phyloP scores from a whole-genome alignment of 37 sponge, comb jelly and placozoan species.

The Spongilla lacustris region DNA sequence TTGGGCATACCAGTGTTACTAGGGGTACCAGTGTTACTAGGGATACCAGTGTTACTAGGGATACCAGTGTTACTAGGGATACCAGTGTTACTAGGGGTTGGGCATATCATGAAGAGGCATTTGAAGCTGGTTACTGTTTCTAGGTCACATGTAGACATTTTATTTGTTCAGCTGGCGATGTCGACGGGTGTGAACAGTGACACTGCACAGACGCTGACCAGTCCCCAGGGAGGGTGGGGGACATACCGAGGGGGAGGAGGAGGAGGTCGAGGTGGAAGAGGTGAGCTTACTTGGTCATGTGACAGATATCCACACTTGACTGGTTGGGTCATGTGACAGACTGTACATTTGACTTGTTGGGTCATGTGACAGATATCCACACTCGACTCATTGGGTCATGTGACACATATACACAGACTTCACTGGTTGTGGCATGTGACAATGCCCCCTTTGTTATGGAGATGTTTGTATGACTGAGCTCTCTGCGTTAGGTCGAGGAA shows the following conservation, averaged over 20 bases:
- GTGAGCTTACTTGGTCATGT: too few species aligned
- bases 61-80: too few species aligned
- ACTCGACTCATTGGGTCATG: too few species aligned
- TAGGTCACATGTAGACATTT: background rate
- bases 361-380: too few species aligned
- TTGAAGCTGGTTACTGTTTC: background rate
- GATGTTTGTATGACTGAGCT: background rate
- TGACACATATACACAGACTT: too few species aligned
- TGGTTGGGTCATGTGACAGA: too few species aligned
- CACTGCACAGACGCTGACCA: conserved; percentile 30
- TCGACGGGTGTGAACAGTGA: conserved; percentile 65
- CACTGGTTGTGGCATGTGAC: too few species aligned
- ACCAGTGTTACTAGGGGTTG: background rate
- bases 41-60: too few species aligned
- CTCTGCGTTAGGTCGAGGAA: conserved; percentile 16
- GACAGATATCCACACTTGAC: too few species aligned
- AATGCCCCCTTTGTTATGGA: background rate
- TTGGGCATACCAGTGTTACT: too few species aligned
- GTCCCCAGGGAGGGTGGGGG: conserved; percentile 10
- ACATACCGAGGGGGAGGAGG: conserved; percentile 48
- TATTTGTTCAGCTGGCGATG: conserved; percentile 53
- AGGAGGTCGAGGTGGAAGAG: conserved; percentile 37
- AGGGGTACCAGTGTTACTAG: too few species aligned
- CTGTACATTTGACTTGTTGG: too few species aligned
- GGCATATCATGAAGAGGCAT: background rate